These are phyloP conservation scores for Seriola aureovittata DNA, from an alignment of 2,113 vertebrate species.

Conservation along the genomic window DNA sequence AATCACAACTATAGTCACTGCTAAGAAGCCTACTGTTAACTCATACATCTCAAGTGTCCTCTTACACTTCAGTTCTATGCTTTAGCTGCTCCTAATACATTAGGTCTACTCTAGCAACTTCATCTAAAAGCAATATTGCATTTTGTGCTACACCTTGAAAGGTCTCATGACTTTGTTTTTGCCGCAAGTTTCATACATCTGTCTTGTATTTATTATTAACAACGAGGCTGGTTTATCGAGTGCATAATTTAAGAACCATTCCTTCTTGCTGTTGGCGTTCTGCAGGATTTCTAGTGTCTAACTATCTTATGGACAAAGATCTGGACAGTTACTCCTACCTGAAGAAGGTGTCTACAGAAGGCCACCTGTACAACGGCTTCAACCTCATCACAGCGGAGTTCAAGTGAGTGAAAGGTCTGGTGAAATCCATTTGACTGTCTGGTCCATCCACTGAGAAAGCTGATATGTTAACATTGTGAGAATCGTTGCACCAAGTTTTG, in stretches of 20 bases:
- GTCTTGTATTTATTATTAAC: constrained; percentile 4
- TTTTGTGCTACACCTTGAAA: background rate
- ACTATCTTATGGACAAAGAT: constrained; percentile 90
- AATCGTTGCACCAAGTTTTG: background rate
- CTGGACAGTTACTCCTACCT: constrained; percentile 93
- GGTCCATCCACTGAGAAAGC: background rate
- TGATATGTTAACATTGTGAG: background rate
- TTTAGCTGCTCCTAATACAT: background rate
- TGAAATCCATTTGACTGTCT: background rate
- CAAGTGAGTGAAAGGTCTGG: constrained; percentile 86
- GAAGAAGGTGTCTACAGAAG: constrained; percentile 92
- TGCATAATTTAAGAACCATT: background rate
- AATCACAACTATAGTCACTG: background rate
- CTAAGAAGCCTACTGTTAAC: background rate
- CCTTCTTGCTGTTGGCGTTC: background rate
- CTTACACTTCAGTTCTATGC: background rate
- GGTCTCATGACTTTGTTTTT: background rate
- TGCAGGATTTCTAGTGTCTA: constrained; percentile 92
- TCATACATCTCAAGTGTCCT: background rate
- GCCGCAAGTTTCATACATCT: background rate
- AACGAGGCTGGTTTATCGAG: background rate
- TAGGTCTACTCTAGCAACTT: background rate
- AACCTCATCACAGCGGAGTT: constrained; percentile 96
- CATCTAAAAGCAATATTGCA: background rate
- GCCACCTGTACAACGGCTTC: constrained; percentile 96